Evolutionary conservation across 1,140 invertebrate species (phyloP), one percentile per base, ranked within the genome.

Genomic region (Ylistrum balloti): DNA sequence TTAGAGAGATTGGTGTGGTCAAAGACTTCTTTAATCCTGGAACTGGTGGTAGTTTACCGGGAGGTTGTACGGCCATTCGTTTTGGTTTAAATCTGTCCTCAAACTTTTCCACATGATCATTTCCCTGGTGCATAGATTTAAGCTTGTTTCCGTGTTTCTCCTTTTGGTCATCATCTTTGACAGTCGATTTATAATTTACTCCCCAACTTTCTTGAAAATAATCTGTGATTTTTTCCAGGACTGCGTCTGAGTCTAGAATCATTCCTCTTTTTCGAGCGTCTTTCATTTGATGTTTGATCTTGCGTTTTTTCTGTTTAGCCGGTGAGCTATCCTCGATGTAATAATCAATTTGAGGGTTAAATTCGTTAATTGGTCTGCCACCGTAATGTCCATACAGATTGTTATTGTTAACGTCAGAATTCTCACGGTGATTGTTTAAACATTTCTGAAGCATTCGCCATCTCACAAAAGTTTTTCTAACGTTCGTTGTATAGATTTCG

Each of bases 371-470:
- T 20, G 90, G 56, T 22, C 45, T 35, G n/a, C 92, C 92, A 38
- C 89, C 88, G 20, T 92, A 91, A 17, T 91, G 88, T 11, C 92
- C 92, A 33, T 87, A 92, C 10, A 92, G 34, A 33, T 88, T 90
- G 17, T 20, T 88, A 0, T 33, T 22, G 0, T 85, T 35, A 3
- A 34, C 85, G 13, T 34, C n/a, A 9, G 90, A 87, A 28, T 89
- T 33, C 33, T 90, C 85, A 11, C 90, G n/a, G n/a, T 86, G 86
- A 45, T 91, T 41, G 28, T 88, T 86, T 32, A 92, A 56, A 90
- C 90, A 92, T 90, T 91, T 91, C 35, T 90, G 90, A 35, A 92
- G 89, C 32, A 92, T 89, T 34, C 87, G 45, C 45, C 87, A 85
- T 85, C 89, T 86, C 3, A 88, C 88, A n/a, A 90, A 48, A 1